phyloP scores from a whole-genome alignment of 2,113 vertebrate genomes.

The Lophura nycthemera region DNA sequence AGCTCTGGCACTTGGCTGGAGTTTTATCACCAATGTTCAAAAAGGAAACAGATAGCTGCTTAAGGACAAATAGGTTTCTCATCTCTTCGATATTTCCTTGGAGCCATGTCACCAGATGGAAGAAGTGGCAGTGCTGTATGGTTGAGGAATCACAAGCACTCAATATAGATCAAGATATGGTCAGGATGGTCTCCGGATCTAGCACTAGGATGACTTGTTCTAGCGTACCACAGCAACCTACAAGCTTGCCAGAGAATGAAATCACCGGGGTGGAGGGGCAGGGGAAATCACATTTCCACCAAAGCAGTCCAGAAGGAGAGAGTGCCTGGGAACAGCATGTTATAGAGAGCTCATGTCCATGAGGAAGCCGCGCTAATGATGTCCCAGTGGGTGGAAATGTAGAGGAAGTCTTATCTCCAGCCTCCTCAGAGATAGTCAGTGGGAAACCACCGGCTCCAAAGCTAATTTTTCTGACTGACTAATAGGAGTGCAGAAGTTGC shows the following conservation, averaged over 20 bases:
- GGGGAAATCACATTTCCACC: background rate
- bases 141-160: background rate
- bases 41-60: slow-evolving; percentile 39
- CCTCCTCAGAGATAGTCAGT: slow-evolving; percentile 45
- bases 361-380: slow-evolving; percentile 24
- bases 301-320: background rate
- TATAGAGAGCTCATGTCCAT: slow-evolving; percentile 2
- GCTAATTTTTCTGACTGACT: slow-evolving; percentile 54
- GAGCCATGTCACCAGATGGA: slow-evolving; percentile 5
- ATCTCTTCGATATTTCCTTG: slow-evolving; percentile 8
- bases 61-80: slow-evolving; percentile 55
- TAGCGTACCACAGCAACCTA: background rate
- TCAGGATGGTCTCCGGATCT: background rate
- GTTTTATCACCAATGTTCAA: slow-evolving; percentile 27
- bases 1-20: slow-evolving; percentile 7
- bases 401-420: slow-evolving; percentile 63
- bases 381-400: slow-evolving; percentile 59
- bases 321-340: slow-evolving; percentile 30
- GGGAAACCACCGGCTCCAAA: slow-evolving; percentile 39
- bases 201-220: background rate
- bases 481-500: slow-evolving; percentile 43
- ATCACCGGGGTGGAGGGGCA: background rate
- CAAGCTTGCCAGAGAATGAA: background rate
- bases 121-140: background rate
- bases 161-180: background rate